Evolutionary conservation across 1,140 invertebrate genomes (phyloP), one percentile per base, ranked within the genome.

Genomic region (Epicauta chinensis): DNA sequence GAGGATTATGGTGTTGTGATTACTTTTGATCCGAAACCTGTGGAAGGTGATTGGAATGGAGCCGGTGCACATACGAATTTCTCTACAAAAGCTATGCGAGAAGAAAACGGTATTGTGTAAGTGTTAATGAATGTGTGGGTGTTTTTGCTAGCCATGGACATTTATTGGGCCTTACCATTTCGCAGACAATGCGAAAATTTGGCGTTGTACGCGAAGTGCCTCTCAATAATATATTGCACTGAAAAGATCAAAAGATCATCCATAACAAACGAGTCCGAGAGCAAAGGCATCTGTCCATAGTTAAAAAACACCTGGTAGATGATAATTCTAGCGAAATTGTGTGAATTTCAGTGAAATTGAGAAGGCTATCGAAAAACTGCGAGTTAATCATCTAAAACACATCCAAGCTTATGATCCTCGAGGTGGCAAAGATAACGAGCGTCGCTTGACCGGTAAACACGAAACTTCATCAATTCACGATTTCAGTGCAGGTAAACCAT

Each of bases 21-120:
- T 1, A 76, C 75, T 13, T 79, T 96, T 15, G 91, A 96, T 61
- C 92, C 93, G 0, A 96, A 97, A 65, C 91, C 91, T 0, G 84
- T 87, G 53, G 69, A 77, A 7, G 89, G 90, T 1, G 79, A 91
- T 60, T 94, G 92, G 86, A 95, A 96, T 58, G 93, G 93, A 1
- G 91, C 93, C 38, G 93, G 93, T 0, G 90, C 89, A 2, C 87
- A 89, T 55, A 86, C 82, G 2, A 97, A 97, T 66, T 96, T 93
- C 73, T 93, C 89, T 1, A 95, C 93, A 0, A 83, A 87, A 58
- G 70, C 80, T 2, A 97, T 95, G 92, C 79, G 93, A 50, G 80
- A 83, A 46, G 80, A 87, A 1, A 86, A 86, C 48, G 93, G 93
- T 2, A 81, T 77, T 56, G 69, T 75, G 66, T 68, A 59, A 68